A percentile compares a stretch with the other conserved stretches of the same genome.
These are phyloP conservation scores for Polydrusus tereticollis DNA, from an alignment of 2,888 invertebrate genomes.

Conservation along the genomic window DNA sequence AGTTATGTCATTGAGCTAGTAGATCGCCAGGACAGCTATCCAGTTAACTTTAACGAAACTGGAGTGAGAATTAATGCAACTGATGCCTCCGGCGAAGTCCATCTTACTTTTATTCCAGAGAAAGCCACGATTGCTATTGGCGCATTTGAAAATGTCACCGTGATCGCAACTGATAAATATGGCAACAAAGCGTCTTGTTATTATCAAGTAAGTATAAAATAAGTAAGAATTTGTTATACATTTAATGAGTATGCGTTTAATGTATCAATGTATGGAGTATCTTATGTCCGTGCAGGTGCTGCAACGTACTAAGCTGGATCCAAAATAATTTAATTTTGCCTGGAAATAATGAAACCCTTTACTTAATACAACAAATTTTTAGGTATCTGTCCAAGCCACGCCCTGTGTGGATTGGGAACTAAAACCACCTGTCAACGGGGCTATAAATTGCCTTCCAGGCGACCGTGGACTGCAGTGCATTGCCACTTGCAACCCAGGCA, in stretches of 20 bases:
- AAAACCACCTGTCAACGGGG: slow-evolving; percentile 89
- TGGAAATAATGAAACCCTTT: background rate
- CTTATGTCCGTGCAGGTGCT: background rate
- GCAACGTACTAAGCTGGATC: background rate
- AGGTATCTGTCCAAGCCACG: slow-evolving; percentile 85
- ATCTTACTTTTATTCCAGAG: slow-evolving; percentile 85
- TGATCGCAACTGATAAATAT: slow-evolving; percentile 87
- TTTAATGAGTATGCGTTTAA: background rate
- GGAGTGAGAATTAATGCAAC: slow-evolving; percentile 85
- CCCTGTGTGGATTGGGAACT: slow-evolving; percentile 97
- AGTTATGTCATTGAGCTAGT: slow-evolving; percentile 94
- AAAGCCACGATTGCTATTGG: slow-evolving; percentile 88
- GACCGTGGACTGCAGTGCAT: slow-evolving; percentile 89
- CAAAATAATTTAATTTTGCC: background rate
- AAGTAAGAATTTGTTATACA: background rate
- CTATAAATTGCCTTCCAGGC: slow-evolving; percentile 86
- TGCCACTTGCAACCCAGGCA: slow-evolving; percentile 90
- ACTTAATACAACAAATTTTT: background rate
- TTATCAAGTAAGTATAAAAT: slow-evolving; percentile 78
- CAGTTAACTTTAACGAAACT: slow-evolving; percentile 93
- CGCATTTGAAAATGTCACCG: slow-evolving; percentile 92
- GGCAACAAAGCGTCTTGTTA: slow-evolving; percentile 92
- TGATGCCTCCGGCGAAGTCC: slow-evolving; percentile 90
- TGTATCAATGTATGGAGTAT: background rate
- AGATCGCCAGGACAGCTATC: slow-evolving; percentile 90